Evolutionary conservation across 1,140 invertebrate genomes (phyloP).

Genomic region (Mamestra configurata): DNA sequence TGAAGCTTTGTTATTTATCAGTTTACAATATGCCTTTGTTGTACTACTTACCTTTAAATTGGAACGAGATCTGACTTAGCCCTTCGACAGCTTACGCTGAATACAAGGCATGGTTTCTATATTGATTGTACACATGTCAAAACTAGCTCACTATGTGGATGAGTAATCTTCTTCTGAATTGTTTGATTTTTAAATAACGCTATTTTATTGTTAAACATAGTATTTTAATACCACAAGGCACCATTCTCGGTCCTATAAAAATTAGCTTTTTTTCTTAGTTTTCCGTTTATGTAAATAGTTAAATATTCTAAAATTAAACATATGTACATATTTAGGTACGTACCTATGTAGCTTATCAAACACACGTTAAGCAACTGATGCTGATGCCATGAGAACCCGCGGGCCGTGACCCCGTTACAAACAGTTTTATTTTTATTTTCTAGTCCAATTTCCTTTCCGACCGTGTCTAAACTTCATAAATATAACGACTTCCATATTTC

Average conservation of each 20-base stretch:
- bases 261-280: background rate
- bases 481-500: slow-evolving; percentile 71
- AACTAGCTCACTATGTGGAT: background rate
- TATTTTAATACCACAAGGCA: slow-evolving; percentile 14
- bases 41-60: slow-evolving; percentile 35
- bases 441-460: slow-evolving; percentile 72
- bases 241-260: background rate
- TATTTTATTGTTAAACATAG: too few relatives aligned
- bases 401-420: slow-evolving; percentile 71
- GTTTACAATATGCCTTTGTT: slow-evolving; percentile 46
- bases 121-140: background rate
- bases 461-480: slow-evolving; percentile 72
- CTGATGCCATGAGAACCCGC: slow-evolving; percentile 61
- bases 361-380: slow-evolving; percentile 63
- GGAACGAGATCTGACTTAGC: background rate
- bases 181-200: too few relatives aligned
- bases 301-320: background rate
- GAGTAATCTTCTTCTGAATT: too few relatives aligned
- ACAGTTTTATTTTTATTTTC: slow-evolving; percentile 73
- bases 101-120: background rate
- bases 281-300: background rate
- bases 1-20: slow-evolving; percentile 45
- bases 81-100: background rate
- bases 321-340: background rate
- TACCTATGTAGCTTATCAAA: slow-evolving; percentile 24